Evolutionary conservation across 1,140 invertebrate species (phyloP).

Genomic region (Macrotrachela quadricornifera): DNA sequence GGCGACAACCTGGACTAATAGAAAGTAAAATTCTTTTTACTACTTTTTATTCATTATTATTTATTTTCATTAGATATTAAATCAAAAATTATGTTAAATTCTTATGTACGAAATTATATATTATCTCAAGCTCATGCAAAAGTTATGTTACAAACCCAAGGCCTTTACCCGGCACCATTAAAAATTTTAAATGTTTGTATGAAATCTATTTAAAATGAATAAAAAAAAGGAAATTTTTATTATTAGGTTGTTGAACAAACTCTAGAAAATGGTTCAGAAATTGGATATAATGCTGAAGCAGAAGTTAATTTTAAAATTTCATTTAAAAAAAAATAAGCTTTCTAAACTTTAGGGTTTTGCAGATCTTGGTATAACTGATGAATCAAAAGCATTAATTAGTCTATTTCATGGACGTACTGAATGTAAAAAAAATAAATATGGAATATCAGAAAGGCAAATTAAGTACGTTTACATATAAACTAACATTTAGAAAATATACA

Average conservation of each 20-base stretch:
- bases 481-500: slow-evolving; percentile 10
- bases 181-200: slow-evolving; percentile 41
- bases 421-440: slow-evolving; percentile 92
- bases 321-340: not conserved
- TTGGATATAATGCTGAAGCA: slow-evolving; percentile 65
- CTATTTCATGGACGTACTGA: slow-evolving; percentile 86
- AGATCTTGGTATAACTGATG: slow-evolving; percentile 62
- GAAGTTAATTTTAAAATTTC: slow-evolving; percentile 29
- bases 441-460: slow-evolving; percentile 47
- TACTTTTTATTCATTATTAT: too few relatives aligned
- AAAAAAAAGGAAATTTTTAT: too few relatives aligned
- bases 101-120: slow-evolving; percentile 60
- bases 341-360: slow-evolving; percentile 44
- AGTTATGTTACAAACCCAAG: slow-evolving; percentile 76
- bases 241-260: slow-evolving; percentile 47
- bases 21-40: too few relatives aligned
- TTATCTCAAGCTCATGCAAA: slow-evolving; percentile 67
- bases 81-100: too few relatives aligned
- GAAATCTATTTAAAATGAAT: too few relatives aligned
- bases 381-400: slow-evolving; percentile 73
- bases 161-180: slow-evolving; percentile 89
- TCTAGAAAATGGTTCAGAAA: slow-evolving; percentile 56
- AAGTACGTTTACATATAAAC: slow-evolving; percentile 37
- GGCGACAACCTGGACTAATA: too few relatives aligned
- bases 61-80: too few relatives aligned